These are phyloP conservation scores for Chaetoderma sp. DNA, from an alignment of 2,888 invertebrate genomes.

Conservation along the genomic window DNA sequence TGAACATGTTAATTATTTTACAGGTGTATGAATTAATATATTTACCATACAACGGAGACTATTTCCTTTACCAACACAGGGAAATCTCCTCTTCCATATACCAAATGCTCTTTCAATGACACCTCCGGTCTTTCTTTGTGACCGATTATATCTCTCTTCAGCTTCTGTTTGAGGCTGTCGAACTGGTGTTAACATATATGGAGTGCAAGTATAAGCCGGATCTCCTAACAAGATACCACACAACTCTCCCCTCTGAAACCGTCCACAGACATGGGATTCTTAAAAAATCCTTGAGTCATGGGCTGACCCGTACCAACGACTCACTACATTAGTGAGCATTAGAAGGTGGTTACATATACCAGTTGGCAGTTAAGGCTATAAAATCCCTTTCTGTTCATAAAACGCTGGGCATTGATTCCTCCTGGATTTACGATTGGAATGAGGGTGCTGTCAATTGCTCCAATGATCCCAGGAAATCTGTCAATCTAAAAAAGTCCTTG, in stretches of 20 bases:
- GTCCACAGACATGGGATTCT: neutral
- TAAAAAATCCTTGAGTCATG: slow-evolving; percentile 8
- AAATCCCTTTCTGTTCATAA: slow-evolving; percentile 8
- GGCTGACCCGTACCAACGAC: slow-evolving; percentile 8
- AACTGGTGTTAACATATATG: no score
- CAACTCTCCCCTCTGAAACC: neutral
- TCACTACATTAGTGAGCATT: neutral
- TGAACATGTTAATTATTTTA: no score
- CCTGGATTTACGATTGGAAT: slow-evolving; percentile 7
- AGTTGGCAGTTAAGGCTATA: neutral
- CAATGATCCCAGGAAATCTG: neutral
- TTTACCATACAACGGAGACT: no score
- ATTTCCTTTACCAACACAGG: no score
- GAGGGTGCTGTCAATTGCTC: neutral
- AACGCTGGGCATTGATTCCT: neutral
- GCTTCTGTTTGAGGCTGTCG: no score
- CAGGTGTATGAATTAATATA: no score
- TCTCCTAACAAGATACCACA: no score
- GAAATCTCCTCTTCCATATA: no score
- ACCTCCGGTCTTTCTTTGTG: no score
- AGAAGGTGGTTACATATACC: neutral
- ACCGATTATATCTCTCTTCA: no score
- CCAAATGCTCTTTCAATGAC: no score
- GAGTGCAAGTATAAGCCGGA: no score
- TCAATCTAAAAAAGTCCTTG: slow-evolving; percentile 1